These are phyloP conservation scores for Irena cyanogastra DNA, from an alignment of 2,113 vertebrate species.

Conservation along the genomic window DNA sequence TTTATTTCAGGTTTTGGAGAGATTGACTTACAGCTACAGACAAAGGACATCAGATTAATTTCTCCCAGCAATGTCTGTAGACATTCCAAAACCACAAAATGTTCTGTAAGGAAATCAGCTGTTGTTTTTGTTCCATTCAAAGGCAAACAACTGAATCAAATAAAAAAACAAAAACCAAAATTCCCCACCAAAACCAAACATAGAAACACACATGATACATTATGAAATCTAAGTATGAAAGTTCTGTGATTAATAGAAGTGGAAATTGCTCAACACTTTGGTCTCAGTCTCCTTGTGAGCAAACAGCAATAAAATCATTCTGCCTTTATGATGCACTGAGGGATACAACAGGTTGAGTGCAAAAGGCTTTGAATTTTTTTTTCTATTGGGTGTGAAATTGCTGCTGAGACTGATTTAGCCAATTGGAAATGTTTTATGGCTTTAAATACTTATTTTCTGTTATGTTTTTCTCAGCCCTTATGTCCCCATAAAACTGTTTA, in stretches of 20 bases:
- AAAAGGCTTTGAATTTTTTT: not conserved
- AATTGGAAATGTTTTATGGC: not conserved
- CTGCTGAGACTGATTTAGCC: not conserved
- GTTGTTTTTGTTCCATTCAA: not conserved
- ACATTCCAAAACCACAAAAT: not conserved
- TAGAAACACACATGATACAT: not conserved
- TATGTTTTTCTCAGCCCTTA: not conserved
- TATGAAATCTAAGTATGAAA: not conserved
- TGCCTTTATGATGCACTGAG: conserved; percentile 16
- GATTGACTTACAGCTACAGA: not conserved
- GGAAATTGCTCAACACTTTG: not conserved
- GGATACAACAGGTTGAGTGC: not conserved
- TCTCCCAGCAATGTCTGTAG: not conserved
- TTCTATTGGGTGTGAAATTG: not conserved
- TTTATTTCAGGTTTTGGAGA: conserved; percentile 6
- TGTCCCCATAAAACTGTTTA: not conserved
- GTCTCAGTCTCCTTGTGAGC: not conserved
- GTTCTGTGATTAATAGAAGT: not conserved
- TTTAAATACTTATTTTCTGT: conserved; percentile 10
- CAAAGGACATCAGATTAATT: not conserved
- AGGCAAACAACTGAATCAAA: not conserved
- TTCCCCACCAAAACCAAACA: not conserved
- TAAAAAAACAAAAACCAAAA: not conserved
- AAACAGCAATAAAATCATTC: conserved; percentile 24
- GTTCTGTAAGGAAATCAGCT: not conserved